phyloP scores from a whole-genome alignment of 2,888 invertebrate species.

The Cryptosula pallasiana region DNA sequence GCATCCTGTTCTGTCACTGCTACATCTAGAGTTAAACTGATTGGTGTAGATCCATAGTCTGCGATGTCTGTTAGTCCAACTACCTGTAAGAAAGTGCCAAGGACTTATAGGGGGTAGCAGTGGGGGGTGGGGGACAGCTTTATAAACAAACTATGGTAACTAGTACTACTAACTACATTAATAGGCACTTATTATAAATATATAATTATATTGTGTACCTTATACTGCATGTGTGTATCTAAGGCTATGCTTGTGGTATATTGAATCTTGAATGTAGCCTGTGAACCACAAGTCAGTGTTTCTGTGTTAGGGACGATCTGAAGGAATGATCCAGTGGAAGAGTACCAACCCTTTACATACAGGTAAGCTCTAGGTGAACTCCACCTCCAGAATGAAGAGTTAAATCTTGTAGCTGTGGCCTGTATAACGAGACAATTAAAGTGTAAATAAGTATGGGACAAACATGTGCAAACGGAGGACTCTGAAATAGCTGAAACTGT shows the following conservation, averaged over 20 bases:
- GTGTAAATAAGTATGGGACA: too few relatives aligned
- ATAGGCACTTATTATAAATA: too few relatives aligned
- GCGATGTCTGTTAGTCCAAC: conserved; percentile 18
- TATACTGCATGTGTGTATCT: conserved; percentile 3
- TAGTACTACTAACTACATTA: too few relatives aligned
- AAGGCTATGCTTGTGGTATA: conserved; percentile 23
- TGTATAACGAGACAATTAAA: too few relatives aligned
- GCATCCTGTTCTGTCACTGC: conserved; percentile 1
- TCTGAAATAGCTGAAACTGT: too few relatives aligned
- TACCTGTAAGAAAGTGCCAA: background rate
- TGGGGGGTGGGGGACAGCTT: background rate
- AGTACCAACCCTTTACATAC: conserved; percentile 21
- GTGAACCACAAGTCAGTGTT: conserved; percentile 10
- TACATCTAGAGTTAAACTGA: conserved; percentile 5
- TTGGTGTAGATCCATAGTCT: background rate
- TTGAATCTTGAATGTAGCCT: conserved; percentile 22
- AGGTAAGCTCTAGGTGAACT: conserved; percentile 6
- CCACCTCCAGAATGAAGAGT: conserved; percentile 22
- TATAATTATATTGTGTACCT: conserved; percentile 4
- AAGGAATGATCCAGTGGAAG: conserved; percentile 8
- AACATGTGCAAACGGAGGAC: too few relatives aligned
- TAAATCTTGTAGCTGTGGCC: conserved; percentile 7
- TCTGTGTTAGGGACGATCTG: conserved; percentile 9
- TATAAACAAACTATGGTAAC: background rate
- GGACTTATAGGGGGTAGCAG: background rate